Conservation (phyloP, 1,140 invertebrate genomes). For the Calliopsis andreniformis region DNA sequence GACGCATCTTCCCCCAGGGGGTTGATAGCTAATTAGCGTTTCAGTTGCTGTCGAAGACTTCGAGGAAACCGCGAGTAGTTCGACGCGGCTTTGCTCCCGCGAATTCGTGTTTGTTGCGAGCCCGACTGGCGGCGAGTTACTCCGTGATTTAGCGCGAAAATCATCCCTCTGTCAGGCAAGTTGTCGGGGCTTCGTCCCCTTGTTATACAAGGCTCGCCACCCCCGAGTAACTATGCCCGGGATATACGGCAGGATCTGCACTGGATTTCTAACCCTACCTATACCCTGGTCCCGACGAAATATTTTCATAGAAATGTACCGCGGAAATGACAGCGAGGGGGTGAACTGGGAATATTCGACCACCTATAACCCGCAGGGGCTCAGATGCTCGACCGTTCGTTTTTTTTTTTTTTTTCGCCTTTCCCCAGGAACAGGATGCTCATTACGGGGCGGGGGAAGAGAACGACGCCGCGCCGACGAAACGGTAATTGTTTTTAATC, state of each 20-base stretch:
- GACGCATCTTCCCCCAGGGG: constrained; percentile 33
- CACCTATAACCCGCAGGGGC: constrained; percentile 68
- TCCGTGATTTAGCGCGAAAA: constrained; percentile 74
- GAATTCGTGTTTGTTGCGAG: constrained; percentile 35
- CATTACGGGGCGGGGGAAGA: constrained; percentile 61
- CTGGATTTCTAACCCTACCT: constrained; percentile 47
- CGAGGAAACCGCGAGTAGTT: constrained; percentile 30
- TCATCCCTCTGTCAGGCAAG: constrained; percentile 54
- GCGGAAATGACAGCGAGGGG: constrained; percentile 63
- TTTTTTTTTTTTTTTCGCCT: constrained; percentile 19
- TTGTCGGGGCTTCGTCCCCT: constrained; percentile 51
- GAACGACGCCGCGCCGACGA: constrained; percentile 59
- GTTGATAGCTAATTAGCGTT: constrained; percentile 57
- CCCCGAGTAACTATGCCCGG: constrained; percentile 33
- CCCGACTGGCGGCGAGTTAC: constrained; percentile 63
- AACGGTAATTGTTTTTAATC: constrained; percentile 78
- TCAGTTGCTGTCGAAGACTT: constrained; percentile 41
- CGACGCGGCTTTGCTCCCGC: constrained; percentile 22
- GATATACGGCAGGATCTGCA: constrained; percentile 43
- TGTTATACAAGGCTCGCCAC: constrained; percentile 49
- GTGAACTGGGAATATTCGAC: constrained; percentile 42
- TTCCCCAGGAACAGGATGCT: constrained; percentile 52
- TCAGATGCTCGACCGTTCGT: constrained; percentile 60
- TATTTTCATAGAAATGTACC: constrained; percentile 76
- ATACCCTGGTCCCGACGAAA: constrained; percentile 44